Conservation (phyloP, 2,797 vertebrate genomes). For the Sebastiscus tertius region DNA sequence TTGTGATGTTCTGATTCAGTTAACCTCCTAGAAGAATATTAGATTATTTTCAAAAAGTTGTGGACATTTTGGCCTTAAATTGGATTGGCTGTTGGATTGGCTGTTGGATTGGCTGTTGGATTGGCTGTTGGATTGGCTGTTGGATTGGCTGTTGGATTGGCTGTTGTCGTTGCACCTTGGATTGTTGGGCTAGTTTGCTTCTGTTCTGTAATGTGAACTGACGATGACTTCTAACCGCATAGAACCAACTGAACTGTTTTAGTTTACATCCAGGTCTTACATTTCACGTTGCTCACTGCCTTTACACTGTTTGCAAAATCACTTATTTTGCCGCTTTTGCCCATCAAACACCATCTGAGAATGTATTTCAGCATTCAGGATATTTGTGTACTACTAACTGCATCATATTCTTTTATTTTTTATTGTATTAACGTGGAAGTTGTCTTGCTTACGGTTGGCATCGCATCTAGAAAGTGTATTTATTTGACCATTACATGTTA, state of each 20-base stretch:
- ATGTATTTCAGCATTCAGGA: slow-evolving; percentile 67
- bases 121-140: background rate
- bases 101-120: background rate
- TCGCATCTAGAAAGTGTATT: slow-evolving; percentile 24
- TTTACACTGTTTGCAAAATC: slow-evolving; percentile 22
- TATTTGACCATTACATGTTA: slow-evolving; percentile 42
- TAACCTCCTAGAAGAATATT: slow-evolving; percentile 17
- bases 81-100: background rate
- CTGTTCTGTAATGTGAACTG: slow-evolving; percentile 18
- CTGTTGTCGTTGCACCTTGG: slow-evolving; percentile 39
- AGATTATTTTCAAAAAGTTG: slow-evolving; percentile 29
- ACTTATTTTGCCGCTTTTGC: slow-evolving; percentile 18
- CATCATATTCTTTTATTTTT: background rate
- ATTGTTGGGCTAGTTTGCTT: slow-evolving; percentile 1
- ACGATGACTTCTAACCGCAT: slow-evolving; percentile 7
- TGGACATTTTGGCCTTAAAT: slow-evolving; percentile 59
- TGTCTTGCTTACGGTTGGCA: slow-evolving; percentile 13
- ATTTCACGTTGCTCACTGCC: slow-evolving; percentile 45
- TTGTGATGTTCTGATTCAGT: slow-evolving; percentile 17
- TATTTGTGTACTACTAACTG: slow-evolving; percentile 22
- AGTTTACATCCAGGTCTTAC: slow-evolving; percentile 53
- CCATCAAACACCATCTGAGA: slow-evolving; percentile 50
- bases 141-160: no score
- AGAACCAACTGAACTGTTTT: slow-evolving; percentile 23
- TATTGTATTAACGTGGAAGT: slow-evolving; percentile 25